These are phyloP conservation scores for Pinna nobilis DNA, from an alignment of 1,140 invertebrate genomes.

Conservation along the genomic window DNA sequence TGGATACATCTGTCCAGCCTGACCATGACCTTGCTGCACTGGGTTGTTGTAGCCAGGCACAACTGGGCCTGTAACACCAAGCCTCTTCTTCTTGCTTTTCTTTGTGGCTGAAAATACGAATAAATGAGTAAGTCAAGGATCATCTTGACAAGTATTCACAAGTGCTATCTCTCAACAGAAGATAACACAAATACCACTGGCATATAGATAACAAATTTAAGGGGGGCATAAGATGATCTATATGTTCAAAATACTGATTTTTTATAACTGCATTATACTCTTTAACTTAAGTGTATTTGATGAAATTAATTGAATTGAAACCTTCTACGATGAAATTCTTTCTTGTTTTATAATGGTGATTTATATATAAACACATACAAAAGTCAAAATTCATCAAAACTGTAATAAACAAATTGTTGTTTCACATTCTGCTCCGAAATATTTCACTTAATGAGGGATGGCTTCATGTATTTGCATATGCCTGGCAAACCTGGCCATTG, in stretches of 20 bases:
- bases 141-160: neutral
- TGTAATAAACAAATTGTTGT: no score
- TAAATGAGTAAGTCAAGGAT: neutral
- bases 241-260: neutral
- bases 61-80: conserved; percentile 26
- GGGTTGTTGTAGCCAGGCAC: conserved; percentile 9
- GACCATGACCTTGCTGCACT: neutral
- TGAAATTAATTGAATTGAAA: neutral
- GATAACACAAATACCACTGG: neutral
- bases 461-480: no score
- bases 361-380: no score
- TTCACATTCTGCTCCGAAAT: no score
- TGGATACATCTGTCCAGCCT: neutral
- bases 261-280: neutral
- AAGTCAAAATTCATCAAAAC: no score
- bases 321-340: no score
- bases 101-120: conserved; percentile 8
- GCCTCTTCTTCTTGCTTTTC: conserved; percentile 27
- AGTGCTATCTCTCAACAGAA: neutral
- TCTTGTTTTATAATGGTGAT: no score
- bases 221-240: neutral
- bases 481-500: no score
- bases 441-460: no score
- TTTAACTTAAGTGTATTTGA: neutral
- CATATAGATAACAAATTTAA: neutral